phyloP scores from a whole-genome alignment of 2,888 invertebrate genomes.

The Drosophila antonietae region DNA sequence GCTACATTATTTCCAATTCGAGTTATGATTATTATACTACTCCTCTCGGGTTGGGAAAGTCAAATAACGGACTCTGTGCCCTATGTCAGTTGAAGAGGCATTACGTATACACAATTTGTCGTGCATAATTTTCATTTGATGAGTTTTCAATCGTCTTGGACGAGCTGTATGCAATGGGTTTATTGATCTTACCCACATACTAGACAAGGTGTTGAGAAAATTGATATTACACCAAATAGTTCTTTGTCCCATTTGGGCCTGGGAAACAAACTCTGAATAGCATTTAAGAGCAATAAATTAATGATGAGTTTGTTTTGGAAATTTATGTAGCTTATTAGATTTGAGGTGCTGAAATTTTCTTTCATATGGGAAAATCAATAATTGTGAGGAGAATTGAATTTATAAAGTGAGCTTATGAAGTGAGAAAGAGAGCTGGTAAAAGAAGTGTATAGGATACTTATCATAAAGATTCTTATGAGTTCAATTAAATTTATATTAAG shows the following conservation, averaged over 20 bases:
- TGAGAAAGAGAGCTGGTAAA: neutral
- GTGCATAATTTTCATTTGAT: constrained; percentile 76
- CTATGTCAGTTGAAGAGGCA: neutral
- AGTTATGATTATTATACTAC: constrained; percentile 74
- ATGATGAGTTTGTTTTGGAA: constrained; percentile 2
- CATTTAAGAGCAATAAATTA: constrained; percentile 33
- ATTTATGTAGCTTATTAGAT: constrained; percentile 24
- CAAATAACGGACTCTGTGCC: constrained; percentile 65
- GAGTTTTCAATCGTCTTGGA: constrained; percentile 62
- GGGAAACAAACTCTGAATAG: constrained; percentile 48
- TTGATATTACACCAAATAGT: constrained; percentile 58
- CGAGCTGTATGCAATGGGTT: constrained; percentile 54
- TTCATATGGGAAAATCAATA: constrained; percentile 2
- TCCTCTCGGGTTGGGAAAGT: constrained; percentile 69
- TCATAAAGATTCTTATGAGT: too few species aligned
- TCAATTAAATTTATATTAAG: too few species aligned
- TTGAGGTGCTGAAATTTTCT: neutral
- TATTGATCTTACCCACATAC: constrained; percentile 66
- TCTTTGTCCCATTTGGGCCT: constrained; percentile 25
- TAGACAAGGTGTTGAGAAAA: constrained; percentile 62
- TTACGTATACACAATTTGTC: constrained; percentile 41
- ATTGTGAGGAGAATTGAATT: neutral
- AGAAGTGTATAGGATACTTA: too few species aligned
- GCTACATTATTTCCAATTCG: constrained; percentile 71
- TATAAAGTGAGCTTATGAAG: too few species aligned